These are phyloP conservation scores for Gnathonemus echidnorhynchus DNA, from an alignment of 2,113 vertebrate species.

Conservation along the genomic window DNA sequence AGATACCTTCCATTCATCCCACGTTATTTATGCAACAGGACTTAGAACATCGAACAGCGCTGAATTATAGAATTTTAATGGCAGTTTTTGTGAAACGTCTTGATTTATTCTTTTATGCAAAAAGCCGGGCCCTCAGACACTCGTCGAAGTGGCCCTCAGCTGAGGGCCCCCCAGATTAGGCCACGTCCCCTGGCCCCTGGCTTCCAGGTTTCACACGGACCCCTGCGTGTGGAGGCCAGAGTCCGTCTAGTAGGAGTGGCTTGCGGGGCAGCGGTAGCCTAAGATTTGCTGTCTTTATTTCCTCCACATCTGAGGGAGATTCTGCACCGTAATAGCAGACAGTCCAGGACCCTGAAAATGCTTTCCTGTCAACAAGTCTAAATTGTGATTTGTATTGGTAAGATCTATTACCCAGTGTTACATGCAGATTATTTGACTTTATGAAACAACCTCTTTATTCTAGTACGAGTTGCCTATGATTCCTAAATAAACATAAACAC, in stretches of 20 bases:
- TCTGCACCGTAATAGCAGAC: neutral
- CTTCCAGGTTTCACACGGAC: neutral
- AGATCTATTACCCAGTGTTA: neutral
- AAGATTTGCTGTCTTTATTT: neutral
- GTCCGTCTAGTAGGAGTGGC: neutral
- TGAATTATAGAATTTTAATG: neutral
- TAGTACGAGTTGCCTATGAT: neutral
- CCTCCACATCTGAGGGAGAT: neutral
- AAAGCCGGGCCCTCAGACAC: neutral
- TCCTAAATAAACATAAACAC: neutral
- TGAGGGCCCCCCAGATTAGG: neutral
- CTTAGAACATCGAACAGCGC: neutral
- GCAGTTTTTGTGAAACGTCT: neutral
- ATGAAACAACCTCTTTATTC: neutral
- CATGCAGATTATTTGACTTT: neutral
- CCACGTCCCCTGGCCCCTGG: neutral
- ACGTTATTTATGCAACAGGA: neutral
- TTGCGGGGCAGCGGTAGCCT: neutral
- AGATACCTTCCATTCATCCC: neutral
- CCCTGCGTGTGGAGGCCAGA: neutral
- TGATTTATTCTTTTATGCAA: neutral
- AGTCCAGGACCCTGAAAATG: neutral
- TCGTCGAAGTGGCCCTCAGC: neutral
- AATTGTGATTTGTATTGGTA: neutral
- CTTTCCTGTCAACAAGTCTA: neutral